Evolutionary conservation across 2,888 invertebrate genomes (phyloP).

Genomic region (Dilophus febrilis): DNA sequence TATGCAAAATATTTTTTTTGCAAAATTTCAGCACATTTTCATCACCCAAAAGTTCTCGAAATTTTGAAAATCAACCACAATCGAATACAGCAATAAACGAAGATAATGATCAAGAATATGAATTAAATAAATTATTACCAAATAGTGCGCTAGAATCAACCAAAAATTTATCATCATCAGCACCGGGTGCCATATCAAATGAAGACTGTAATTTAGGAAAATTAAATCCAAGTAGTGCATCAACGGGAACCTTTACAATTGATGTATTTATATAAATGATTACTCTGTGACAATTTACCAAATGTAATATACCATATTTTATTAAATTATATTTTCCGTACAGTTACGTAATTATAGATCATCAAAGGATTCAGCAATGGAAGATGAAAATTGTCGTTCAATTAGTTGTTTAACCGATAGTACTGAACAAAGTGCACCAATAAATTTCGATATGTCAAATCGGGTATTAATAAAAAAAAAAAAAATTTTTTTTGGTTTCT

Average conservation of each 20-base stretch:
- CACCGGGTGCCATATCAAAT: slow-evolving; percentile 60
- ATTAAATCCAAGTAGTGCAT: slow-evolving; percentile 11
- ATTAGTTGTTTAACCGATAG: slow-evolving; percentile 75
- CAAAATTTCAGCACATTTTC: slow-evolving; percentile 15
- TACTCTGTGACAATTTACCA: slow-evolving; percentile 6
- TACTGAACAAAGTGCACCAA: slow-evolving; percentile 79
- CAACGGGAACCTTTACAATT: slow-evolving; percentile 9
- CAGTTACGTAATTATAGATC: slow-evolving; percentile 21
- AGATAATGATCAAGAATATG: slow-evolving; percentile 15
- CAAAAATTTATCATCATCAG: slow-evolving; percentile 63
- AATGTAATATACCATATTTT: not conserved
- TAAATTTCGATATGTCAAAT: slow-evolving; percentile 86
- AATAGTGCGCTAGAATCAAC: slow-evolving; percentile 42
- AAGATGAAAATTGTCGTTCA: slow-evolving; percentile 53
- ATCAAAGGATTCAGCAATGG: slow-evolving; percentile 38
- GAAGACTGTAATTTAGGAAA: slow-evolving; percentile 21
- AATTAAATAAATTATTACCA: slow-evolving; percentile 22
- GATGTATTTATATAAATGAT: not conserved
- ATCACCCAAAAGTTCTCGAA: slow-evolving; percentile 21
- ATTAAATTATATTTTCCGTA: not conserved
- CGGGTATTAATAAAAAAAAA: slow-evolving; percentile 34
- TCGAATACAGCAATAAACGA: slow-evolving; percentile 12
- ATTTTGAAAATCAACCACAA: slow-evolving; percentile 14
- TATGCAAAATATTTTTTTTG: too few species aligned
- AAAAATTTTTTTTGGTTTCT: slow-evolving; percentile 6